These are phyloP conservation scores for Pantala flavescens DNA, from an alignment of 1,140 invertebrate species.

Conservation along the genomic window DNA sequence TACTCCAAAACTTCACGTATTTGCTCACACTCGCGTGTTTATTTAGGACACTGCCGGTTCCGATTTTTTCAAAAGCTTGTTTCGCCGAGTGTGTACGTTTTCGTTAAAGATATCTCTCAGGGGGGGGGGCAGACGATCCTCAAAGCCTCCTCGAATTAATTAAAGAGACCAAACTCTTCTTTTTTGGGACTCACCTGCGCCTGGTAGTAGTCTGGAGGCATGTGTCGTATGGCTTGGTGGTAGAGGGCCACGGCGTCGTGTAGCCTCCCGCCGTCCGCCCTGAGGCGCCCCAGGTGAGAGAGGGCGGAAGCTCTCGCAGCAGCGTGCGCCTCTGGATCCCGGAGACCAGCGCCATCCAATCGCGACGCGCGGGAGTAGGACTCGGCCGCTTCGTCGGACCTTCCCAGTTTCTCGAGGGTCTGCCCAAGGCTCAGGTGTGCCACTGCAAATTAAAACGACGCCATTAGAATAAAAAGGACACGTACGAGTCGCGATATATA, in stretches of 20 bases:
- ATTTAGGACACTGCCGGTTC: too few species aligned
- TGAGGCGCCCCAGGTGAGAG: constrained; percentile 80
- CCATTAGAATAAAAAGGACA: too few species aligned
- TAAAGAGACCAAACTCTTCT: too few species aligned
- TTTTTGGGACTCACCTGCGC: constrained; percentile 50
- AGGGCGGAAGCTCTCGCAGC: constrained; percentile 80
- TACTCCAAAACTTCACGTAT: too few species aligned
- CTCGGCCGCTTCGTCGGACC: constrained; percentile 70
- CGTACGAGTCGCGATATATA: too few species aligned
- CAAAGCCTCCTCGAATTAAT: too few species aligned
- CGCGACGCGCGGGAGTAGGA: constrained; percentile 70
- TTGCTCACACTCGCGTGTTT: too few species aligned
- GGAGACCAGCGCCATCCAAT: constrained; percentile 73
- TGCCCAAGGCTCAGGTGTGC: constrained; percentile 91
- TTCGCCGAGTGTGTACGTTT: too few species aligned
- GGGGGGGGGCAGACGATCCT: too few species aligned
- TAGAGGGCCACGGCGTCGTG: constrained; percentile 82
- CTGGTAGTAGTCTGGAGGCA: constrained; percentile 64
- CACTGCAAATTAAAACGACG: constrained; percentile 52
- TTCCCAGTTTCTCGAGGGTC: constrained; percentile 68
- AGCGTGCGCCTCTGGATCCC: constrained; percentile 82
- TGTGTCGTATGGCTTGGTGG: constrained; percentile 67
- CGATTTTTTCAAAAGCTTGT: too few species aligned
- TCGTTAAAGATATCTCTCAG: too few species aligned
- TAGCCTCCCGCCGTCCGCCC: constrained; percentile 74